phyloP scores from a whole-genome alignment of 2,888 invertebrate species.

The Eurytoma californica region DNA sequence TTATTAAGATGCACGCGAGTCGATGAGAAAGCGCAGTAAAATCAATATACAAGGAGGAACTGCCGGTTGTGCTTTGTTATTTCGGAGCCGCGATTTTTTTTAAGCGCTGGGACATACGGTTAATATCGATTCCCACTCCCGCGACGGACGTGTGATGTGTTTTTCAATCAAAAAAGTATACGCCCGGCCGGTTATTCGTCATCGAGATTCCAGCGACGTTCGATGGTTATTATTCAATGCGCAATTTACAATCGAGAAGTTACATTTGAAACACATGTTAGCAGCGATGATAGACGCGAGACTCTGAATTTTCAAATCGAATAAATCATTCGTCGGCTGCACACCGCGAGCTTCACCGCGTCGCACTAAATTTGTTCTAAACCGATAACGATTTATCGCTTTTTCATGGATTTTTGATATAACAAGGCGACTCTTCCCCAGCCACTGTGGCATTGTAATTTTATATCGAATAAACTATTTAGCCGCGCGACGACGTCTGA shows the following conservation, averaged over 20 bases:
- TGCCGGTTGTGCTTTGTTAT: background rate
- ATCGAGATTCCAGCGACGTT: slow-evolving; percentile 35
- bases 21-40: too few species aligned
- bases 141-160: slow-evolving; percentile 32
- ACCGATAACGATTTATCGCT: too few species aligned
- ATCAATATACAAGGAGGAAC: background rate
- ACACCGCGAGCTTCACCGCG: too few species aligned
- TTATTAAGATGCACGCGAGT: too few species aligned
- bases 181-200: background rate
- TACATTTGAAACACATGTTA: slow-evolving; percentile 50
- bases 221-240: slow-evolving; percentile 44
- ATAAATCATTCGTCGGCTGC: background rate
- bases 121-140: slow-evolving; percentile 31
- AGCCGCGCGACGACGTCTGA: too few species aligned
- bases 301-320: slow-evolving; percentile 29
- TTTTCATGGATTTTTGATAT: background rate
- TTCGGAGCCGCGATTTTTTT: background rate
- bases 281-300: slow-evolving; percentile 33
- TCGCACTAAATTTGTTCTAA: too few species aligned
- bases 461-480: too few species aligned
- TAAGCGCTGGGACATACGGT: slow-evolving; percentile 6
- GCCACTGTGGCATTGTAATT: background rate
- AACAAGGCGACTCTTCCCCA: background rate
- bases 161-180: slow-evolving; percentile 36
- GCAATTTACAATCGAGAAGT: slow-evolving; percentile 35